These are phyloP conservation scores for Drosophila subobscura DNA, from an alignment of 1,140 invertebrate genomes.

Conservation along the genomic window DNA sequence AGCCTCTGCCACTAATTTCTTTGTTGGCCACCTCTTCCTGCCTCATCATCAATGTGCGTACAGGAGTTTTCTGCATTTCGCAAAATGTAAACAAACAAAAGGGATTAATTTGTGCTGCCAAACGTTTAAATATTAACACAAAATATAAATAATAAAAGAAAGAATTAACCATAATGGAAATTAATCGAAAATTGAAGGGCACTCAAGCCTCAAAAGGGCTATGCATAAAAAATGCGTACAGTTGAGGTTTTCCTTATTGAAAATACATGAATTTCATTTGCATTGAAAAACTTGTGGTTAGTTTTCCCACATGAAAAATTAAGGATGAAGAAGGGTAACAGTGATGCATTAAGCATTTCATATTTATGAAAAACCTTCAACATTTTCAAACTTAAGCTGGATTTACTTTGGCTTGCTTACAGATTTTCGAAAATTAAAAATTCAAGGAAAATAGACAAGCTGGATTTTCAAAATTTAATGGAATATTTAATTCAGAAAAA, in stretches of 20 bases:
- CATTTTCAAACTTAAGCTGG: no score
- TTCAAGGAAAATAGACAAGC: background rate
- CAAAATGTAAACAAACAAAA: background rate
- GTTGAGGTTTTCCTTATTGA: background rate
- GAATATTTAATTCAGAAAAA: no score
- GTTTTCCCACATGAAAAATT: no score
- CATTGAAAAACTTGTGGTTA: no score
- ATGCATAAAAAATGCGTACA: background rate
- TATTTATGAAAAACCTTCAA: no score
- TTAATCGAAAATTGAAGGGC: conserved; percentile 19
- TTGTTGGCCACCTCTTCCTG: background rate
- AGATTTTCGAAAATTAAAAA: background rate
- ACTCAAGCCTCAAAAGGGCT: background rate
- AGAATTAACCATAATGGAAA: conserved; percentile 23
- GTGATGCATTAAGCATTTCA: background rate
- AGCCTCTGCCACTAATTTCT: background rate
- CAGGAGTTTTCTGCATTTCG: conserved; percentile 1
- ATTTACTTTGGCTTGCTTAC: no score
- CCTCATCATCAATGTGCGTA: no score
- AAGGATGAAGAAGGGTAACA: no score
- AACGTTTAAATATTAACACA: conserved; percentile 19
- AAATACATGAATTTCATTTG: no score
- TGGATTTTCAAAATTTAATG: background rate
- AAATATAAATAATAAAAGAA: background rate
- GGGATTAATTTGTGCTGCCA: conserved; percentile 3